A percentile compares a stretch with the other conserved stretches of the same genome.
Conservation (phyloP, 2,888 invertebrate genomes). For the Argynnis bischoffii region DNA sequence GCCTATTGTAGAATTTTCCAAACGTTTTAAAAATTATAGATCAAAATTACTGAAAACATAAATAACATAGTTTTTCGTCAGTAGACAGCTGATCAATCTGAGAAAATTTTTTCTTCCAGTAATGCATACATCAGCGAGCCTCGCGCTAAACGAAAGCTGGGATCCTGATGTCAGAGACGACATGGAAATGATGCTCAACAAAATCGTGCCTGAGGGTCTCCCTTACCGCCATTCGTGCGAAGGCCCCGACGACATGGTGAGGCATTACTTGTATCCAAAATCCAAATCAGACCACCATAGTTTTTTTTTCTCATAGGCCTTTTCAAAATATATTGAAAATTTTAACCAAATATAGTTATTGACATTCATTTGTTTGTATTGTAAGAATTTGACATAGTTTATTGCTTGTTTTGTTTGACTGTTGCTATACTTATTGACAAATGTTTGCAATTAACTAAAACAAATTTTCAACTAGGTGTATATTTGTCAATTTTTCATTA, state of each 20-base stretch:
- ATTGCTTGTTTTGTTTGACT: constrained; percentile 29
- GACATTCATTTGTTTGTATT: constrained; percentile 39
- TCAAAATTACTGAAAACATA: background rate
- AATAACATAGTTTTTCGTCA: constrained; percentile 1
- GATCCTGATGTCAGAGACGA: constrained; percentile 98
- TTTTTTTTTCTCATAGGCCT: background rate
- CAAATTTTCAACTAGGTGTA: background rate
- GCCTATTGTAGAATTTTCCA: background rate
- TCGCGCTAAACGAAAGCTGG: constrained; percentile 99
- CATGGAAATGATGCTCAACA: constrained; percentile 99
- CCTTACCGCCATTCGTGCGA: constrained; percentile 98
- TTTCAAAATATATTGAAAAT: background rate
- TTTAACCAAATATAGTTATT: background rate
- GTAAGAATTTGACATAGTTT: constrained; percentile 26
- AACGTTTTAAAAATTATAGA: background rate
- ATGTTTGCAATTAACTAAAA: background rate
- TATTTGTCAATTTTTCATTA: too few relatives aligned
- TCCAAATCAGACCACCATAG: too few relatives aligned
- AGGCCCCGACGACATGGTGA: constrained; percentile 99
- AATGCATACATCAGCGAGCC: constrained; percentile 98
- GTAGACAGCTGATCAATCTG: constrained; percentile 55
- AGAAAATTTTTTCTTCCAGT: constrained; percentile 84
- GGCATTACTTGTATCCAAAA: constrained; percentile 41
- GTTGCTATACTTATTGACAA: constrained; percentile 10
- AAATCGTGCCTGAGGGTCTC: constrained; percentile 98